Evolutionary conservation across 2,888 invertebrate species (phyloP).

Genomic region (Siphlonurus alternatus): DNA sequence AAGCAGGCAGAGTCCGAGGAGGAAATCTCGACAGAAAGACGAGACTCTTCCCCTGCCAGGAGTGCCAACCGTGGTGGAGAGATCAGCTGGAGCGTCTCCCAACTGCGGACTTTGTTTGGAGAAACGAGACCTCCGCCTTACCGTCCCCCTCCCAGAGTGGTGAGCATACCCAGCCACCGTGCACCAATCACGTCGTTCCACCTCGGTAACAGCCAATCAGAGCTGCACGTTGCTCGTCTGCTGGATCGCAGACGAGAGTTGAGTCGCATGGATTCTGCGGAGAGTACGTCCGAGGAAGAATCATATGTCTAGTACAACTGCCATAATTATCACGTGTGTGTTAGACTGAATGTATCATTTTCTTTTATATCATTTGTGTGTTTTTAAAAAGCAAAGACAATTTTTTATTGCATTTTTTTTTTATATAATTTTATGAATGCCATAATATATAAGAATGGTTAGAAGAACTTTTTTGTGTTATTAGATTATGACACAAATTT

Average conservation of each 20-base stretch:
- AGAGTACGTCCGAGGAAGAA: constrained; percentile 20
- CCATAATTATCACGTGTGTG: no score
- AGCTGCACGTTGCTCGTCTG: constrained; percentile 15
- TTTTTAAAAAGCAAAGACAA: not conserved
- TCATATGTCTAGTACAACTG: constrained; percentile 20
- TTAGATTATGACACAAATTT: no score
- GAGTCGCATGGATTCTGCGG: constrained; percentile 8
- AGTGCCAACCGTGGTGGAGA: constrained; percentile 16
- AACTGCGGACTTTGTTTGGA: constrained; percentile 19
- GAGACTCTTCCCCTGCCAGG: not conserved
- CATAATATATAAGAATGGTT: not conserved
- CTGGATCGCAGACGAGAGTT: not conserved
- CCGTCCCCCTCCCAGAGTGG: constrained; percentile 18
- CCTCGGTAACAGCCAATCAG: constrained; percentile 20
- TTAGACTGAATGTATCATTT: no score
- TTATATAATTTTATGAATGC: not conserved
- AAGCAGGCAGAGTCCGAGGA: constrained; percentile 9
- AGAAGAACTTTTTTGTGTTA: no score
- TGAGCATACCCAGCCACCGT: constrained; percentile 16
- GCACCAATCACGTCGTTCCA: constrained; percentile 23
- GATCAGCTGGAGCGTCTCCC: constrained; percentile 23
- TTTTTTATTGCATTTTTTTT: not conserved
- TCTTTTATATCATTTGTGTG: no score
- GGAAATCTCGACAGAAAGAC: not conserved
- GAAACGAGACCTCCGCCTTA: constrained; percentile 19